phyloP scores from a whole-genome alignment of 2,888 invertebrate genomes.

The Octodonta nipae region DNA sequence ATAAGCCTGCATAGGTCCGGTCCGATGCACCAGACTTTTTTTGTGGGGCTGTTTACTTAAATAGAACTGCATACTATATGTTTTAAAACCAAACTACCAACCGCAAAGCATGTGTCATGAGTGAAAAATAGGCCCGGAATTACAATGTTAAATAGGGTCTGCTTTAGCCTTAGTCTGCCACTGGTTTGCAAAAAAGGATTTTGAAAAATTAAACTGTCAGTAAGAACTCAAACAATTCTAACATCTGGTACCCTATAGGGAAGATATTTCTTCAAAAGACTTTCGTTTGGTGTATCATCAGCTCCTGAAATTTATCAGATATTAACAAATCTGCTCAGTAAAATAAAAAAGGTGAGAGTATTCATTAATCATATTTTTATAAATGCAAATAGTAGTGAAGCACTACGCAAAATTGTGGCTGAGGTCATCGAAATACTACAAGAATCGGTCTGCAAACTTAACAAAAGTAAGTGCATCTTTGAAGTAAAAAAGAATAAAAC shows the following conservation, averaged over 20 bases:
- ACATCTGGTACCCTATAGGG: neutral
- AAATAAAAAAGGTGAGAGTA: neutral
- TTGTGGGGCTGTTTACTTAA: too few relatives aligned
- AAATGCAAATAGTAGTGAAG: constrained; percentile 2
- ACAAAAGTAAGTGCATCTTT: constrained; percentile 3
- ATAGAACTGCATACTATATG: too few relatives aligned
- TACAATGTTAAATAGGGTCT: too few relatives aligned
- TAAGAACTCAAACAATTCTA: too few relatives aligned
- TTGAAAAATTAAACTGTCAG: too few relatives aligned
- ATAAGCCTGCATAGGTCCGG: too few relatives aligned
- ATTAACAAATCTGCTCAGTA: constrained; percentile 2
- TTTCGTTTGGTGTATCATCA: neutral
- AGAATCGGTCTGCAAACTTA: constrained; percentile 1
- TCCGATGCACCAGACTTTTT: too few relatives aligned
- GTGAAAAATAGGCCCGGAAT: too few relatives aligned
- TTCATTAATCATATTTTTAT: constrained; percentile 4
- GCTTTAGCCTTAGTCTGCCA: too few relatives aligned
- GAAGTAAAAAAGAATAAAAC: constrained; percentile 3
- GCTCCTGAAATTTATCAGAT: neutral
- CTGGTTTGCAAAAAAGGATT: neutral
- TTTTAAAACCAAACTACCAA: too few relatives aligned
- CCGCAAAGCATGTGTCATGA: too few relatives aligned
- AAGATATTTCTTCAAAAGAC: neutral
- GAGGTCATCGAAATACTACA: constrained; percentile 1
- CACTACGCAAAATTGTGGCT: neutral